Evolutionary conservation across 2,888 invertebrate genomes (phyloP).

Genomic region (Leptinotarsa haldemani): DNA sequence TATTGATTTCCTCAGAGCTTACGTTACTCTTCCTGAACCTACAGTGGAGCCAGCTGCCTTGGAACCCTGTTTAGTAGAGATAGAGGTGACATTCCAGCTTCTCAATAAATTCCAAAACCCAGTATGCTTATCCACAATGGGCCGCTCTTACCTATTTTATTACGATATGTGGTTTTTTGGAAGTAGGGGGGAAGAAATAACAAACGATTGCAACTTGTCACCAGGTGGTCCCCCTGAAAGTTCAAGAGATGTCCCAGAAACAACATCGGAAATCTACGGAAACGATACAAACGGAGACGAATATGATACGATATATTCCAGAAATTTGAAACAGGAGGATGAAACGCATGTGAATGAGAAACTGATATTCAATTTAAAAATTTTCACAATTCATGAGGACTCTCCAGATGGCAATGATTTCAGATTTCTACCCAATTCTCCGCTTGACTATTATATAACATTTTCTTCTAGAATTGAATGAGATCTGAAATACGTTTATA

Average conservation of each 20-base stretch:
- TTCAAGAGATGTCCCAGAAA: background rate
- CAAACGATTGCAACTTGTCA: background rate
- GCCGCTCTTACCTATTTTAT: background rate
- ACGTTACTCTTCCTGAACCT: background rate
- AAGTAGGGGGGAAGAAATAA: background rate
- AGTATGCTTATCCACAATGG: background rate
- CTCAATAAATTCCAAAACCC: background rate
- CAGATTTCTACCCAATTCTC: background rate
- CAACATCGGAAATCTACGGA: background rate
- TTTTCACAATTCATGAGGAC: background rate
- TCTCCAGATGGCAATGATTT: background rate
- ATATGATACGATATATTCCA: background rate
- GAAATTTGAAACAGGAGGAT: background rate
- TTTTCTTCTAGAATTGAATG: background rate
- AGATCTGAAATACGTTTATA: background rate
- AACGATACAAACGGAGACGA: background rate
- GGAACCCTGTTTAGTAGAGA: background rate
- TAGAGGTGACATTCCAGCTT: background rate
- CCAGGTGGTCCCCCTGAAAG: too few species aligned
- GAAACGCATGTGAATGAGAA: background rate
- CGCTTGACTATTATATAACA: background rate
- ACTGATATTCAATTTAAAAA: background rate
- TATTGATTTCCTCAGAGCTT: background rate
- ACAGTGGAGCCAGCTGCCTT: background rate
- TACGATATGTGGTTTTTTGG: background rate